Percentiles rank a stretch among this genome's conserved stretches.
Evolutionary conservation across 2,888 invertebrate genomes (phyloP).

Genomic region (Gerris lacustris): DNA sequence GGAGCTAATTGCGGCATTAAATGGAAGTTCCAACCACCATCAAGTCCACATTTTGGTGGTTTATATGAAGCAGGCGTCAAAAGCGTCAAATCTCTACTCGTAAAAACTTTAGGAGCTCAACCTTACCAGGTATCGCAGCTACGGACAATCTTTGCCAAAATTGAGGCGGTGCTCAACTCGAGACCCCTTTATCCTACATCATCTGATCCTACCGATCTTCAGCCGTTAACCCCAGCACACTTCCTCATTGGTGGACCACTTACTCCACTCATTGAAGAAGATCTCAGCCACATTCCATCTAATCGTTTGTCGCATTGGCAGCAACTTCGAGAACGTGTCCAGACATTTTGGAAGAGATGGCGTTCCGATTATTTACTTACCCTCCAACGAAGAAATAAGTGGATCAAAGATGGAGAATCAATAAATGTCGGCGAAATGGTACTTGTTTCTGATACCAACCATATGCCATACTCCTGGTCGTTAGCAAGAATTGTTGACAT

Average conservation of each 20-base stretch:
- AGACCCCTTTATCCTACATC: conserved; percentile 31
- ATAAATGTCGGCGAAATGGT: too few relatives aligned
- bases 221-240: conserved; percentile 33
- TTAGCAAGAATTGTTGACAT: too few relatives aligned
- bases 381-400: conserved; percentile 22
- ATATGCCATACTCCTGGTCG: too few relatives aligned
- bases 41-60: conserved; percentile 2
- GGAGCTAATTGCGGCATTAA: too few relatives aligned
- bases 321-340: conserved; percentile 19
- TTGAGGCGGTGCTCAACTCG: conserved; percentile 33
- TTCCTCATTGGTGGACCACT: conserved; percentile 31
- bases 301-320: conserved; percentile 27
- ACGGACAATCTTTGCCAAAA: conserved; percentile 28
- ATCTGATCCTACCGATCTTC: conserved; percentile 25
- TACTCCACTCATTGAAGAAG: conserved; percentile 28
- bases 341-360: conserved; percentile 29
- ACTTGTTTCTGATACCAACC: too few relatives aligned
- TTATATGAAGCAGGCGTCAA: conserved; percentile 9
- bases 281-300: conserved; percentile 21
- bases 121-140: conserved; percentile 32
- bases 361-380: conserved; percentile 22
- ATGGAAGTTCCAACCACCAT: too few relatives aligned
- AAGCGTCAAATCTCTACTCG: conserved; percentile 30
- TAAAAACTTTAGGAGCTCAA: conserved; percentile 24
- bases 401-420: not conserved